Evolutionary conservation across 2,797 vertebrate species (phyloP), one percentile per base, ranked within the genome.

Genomic region (Sternotherus odoratus): DNA sequence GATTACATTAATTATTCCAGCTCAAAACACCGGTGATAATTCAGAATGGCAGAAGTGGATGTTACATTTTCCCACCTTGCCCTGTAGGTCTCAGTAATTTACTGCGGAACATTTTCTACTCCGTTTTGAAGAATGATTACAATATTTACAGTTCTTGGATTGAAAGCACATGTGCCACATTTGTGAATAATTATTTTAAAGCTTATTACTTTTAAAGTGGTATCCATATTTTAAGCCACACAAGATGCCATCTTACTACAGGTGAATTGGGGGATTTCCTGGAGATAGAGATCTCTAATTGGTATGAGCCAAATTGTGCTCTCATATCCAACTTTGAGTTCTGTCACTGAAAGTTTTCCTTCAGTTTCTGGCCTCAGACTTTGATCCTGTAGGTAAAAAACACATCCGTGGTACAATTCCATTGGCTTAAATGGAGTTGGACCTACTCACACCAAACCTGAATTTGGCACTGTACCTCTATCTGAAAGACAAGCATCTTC

Each of bases 151-250:
- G 86, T 93, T 39, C 43, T 89, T 53, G 43, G 56, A 36, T 63
- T 19, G 72, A 87, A 86, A 89, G 8, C 30, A 84, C 19, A 79
- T 36, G 2, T 39, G 0, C 51, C 60, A 13, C 5, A 57, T 80
- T 84, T 83, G 1, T 0, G 48, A 10, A 51, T 9, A 39, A 10
- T 90, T 79, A 19, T 89, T 89, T 91, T 2, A 0, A 43, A 53
- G 17, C 0, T 28, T 6, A 1, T 50, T 66, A 12, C 5, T 79
- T 93, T 33, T 60, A 85, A 91, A 90, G 50, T 10, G 28, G 10
- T 1, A 4, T 5, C 3, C 53, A 1, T 21, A 75, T 10, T 48
- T 15, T 0, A 1, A 60, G 26, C 60, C 24, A 50, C 28, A 3
- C 21, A 54, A 36, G 11, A 5, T 50, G 21, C 26, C 28, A 1